These are phyloP conservation scores for Pseudanteris insignis DNA, from an alignment of 2,888 invertebrate species.

Conservation along the genomic window DNA sequence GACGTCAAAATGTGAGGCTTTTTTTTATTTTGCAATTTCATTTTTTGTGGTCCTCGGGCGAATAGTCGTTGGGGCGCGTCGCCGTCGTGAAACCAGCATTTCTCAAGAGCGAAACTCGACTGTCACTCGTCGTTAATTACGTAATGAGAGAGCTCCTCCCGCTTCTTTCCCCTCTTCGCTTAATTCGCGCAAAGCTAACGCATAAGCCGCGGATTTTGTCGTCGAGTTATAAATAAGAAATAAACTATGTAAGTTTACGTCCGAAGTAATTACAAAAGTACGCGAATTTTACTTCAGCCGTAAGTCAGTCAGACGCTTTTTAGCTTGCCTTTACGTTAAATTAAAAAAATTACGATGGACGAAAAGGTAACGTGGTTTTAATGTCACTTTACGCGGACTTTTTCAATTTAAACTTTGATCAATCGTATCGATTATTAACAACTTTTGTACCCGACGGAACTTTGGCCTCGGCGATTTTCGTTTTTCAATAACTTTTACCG, in stretches of 20 bases:
- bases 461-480: no score
- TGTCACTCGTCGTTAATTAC: slow-evolving; percentile 46
- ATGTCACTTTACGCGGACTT: no score
- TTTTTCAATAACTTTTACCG: no score
- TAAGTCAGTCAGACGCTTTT: slow-evolving; percentile 6
- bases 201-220: slow-evolving; percentile 38
- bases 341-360: not conserved
- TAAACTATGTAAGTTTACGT: slow-evolving; percentile 30
- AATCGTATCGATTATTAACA: no score
- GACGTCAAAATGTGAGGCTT: no score
- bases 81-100: slow-evolving; percentile 42
- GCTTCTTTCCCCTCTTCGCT: slow-evolving; percentile 22
- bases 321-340: slow-evolving; percentile 6
- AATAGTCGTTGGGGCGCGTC: slow-evolving; percentile 33
- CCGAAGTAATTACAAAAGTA: slow-evolving; percentile 29
- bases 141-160: slow-evolving; percentile 43
- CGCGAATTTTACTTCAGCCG: slow-evolving; percentile 15
- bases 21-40: no score
- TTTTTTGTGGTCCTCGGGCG: no score
- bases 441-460: no score
- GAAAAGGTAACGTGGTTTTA: no score
- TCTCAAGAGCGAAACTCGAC: slow-evolving; percentile 45
- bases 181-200: slow-evolving; percentile 33
- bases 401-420: no score
- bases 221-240: slow-evolving; percentile 31